Percentiles rank a stretch among this genome's conserved stretches.
These are phyloP conservation scores for Cheilosia scutellata DNA, from an alignment of 2,888 invertebrate genomes.

Conservation along the genomic window DNA sequence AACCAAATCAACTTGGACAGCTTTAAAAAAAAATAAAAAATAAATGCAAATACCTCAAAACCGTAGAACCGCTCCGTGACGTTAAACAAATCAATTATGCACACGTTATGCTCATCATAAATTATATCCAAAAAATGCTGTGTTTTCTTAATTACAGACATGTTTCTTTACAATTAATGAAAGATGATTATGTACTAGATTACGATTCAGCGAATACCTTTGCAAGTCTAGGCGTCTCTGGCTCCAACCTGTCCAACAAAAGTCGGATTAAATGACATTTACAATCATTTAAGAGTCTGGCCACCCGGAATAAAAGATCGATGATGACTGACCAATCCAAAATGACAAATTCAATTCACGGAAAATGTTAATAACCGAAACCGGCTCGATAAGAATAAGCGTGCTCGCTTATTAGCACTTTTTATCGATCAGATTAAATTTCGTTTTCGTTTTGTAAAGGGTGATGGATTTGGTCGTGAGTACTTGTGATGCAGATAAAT, in stretches of 20 bases:
- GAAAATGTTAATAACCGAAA: slow-evolving; percentile 43
- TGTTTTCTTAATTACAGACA: too few species aligned
- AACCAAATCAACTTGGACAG: too few species aligned
- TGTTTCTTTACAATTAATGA: too few species aligned
- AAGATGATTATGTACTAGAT: too few species aligned
- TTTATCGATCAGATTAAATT: slow-evolving; percentile 5
- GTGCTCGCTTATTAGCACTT: slow-evolving; percentile 43
- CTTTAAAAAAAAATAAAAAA: too few species aligned
- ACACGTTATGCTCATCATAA: too few species aligned
- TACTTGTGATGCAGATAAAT: neutral
- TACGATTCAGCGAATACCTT: too few species aligned
- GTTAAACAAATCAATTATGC: too few species aligned
- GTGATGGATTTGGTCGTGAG: slow-evolving; percentile 11
- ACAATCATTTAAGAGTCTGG: neutral
- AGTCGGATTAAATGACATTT: neutral
- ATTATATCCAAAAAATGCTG: too few species aligned
- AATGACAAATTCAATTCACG: slow-evolving; percentile 31
- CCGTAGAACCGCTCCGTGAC: too few species aligned
- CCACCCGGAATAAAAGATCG: slow-evolving; percentile 31
- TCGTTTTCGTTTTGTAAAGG: slow-evolving; percentile 9
- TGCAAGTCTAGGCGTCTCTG: neutral
- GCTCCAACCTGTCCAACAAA: neutral
- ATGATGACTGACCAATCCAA: slow-evolving; percentile 27
- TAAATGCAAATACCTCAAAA: too few species aligned
- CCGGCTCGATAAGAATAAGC: slow-evolving; percentile 50